These are phyloP conservation scores for Macrobrachium rosenbergii DNA, from an alignment of 1,140 invertebrate species.

Conservation along the genomic window DNA sequence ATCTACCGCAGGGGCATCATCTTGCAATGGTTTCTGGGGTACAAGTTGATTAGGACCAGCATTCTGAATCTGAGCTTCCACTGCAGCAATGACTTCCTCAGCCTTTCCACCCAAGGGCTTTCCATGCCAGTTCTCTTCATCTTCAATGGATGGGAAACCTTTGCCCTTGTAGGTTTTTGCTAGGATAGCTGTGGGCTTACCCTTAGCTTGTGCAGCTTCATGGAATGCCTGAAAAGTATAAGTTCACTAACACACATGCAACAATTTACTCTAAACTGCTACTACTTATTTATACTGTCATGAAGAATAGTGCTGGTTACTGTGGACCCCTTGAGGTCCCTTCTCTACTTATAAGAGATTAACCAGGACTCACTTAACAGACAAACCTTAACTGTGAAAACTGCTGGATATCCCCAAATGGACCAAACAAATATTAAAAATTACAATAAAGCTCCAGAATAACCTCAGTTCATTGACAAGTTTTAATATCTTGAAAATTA, in stretches of 20 bases:
- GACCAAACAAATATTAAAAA: no score
- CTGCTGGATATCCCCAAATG: no score
- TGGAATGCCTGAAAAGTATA: slow-evolving; percentile 79
- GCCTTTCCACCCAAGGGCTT: slow-evolving; percentile 91
- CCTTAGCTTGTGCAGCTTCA: slow-evolving; percentile 82
- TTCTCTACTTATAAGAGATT: no score
- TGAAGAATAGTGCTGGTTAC: no score
- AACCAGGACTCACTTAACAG: no score
- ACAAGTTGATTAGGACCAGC: slow-evolving; percentile 71
- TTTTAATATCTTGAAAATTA: no score
- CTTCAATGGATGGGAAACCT: slow-evolving; percentile 89
- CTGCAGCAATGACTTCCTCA: slow-evolving; percentile 78
- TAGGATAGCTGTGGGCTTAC: slow-evolving; percentile 91
- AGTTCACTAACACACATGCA: background rate
- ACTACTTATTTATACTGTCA: no score
- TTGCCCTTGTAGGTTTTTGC: slow-evolving; percentile 98
- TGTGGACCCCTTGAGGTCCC: no score
- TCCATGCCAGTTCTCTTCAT: slow-evolving; percentile 97
- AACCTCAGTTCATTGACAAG: no score
- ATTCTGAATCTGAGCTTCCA: slow-evolving; percentile 79
- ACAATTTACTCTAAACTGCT: no score
- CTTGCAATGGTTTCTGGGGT: slow-evolving; percentile 78
- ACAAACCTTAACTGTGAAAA: no score
- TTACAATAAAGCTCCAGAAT: no score
- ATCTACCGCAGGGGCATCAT: slow-evolving; percentile 80